Base-by-base conservation (phyloP, 2,888 invertebrate genomes). In the Sarcophaga subvicina region DNA sequence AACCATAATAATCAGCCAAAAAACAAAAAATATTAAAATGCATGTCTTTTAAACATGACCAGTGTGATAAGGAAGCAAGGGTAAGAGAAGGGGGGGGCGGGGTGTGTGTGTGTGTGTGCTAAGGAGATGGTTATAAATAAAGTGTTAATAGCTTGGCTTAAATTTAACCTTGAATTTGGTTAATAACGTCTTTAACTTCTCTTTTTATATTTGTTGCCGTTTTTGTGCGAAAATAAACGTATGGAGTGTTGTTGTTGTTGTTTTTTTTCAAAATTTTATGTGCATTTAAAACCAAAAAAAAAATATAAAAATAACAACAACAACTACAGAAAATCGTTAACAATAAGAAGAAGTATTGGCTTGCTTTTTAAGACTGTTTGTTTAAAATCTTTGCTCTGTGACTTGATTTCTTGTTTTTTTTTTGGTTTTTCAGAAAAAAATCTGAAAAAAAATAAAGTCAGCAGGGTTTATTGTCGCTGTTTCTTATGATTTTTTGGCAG, bases 121-220 rank as follows among this genome's bases (percentile, higher is more conserved):
- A 54, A 54, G 4, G 54, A 54, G 12, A 54, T 54, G 54, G 54
- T 54, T 54, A 54, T 14, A 17, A 14, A 14, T 14, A 54, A 77
- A 78, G 88, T 85, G 87, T 85, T 87, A 87, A 87, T 84, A 87
- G 87, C 84, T 85, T 81, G 81, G 87, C 87, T 87, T 87, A 84
- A 87, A 85, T 87, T 72, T 85, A 87, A 83, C 87, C 87, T 87
- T 87, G 87, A 87, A 87, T 87, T 85, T 87, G 87, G 87, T 87
- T 85, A 85, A 85, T 80, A 82, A 37, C 37, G 87, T 87, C 86
- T 87, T 87, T 84, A 87, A 84, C 83, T 77, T 82, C 85, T 83
- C 77, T 67, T 78, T 66, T 84, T 14, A 5, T 54, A 17, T 54
- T 54, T 54, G 12, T 54, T 54, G 12, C 14, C 54, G 12, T 54